Percentiles rank a stretch among this genome's conserved stretches.
phyloP scores from a whole-genome alignment of 23 tunicate genomes.

The Oikopleura vanhoeffeni region DNA sequence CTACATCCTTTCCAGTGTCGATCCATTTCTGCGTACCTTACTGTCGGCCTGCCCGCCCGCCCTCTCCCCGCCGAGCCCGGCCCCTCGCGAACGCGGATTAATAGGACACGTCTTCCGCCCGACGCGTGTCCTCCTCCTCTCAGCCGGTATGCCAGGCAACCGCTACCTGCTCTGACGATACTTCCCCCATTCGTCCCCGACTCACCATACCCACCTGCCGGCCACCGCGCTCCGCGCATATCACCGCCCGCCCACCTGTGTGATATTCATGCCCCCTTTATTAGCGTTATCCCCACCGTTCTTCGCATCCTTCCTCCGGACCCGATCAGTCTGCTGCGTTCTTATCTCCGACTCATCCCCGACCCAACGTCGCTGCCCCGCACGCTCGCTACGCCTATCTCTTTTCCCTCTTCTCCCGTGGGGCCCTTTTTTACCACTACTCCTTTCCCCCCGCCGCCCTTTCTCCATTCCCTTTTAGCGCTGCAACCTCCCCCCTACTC shows the following conservation, averaged over 20 bases:
- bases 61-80: background rate
- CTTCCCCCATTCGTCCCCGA: background rate
- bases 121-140: background rate
- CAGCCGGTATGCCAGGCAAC: background rate
- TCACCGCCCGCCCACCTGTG: background rate
- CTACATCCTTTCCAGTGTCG: background rate
- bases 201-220: background rate
- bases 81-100: background rate
- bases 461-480: no score
- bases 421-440: no score
- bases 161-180: background rate
- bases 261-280: background rate
- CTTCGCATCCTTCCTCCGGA: no score
- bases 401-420: no score
- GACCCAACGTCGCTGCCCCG: no score
- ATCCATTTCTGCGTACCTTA: background rate
- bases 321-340: no score
- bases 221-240: background rate
- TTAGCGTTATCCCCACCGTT: no score
- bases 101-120: background rate
- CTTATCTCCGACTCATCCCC: no score
- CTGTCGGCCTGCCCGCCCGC: background rate
- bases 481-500: no score
- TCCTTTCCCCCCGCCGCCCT: no score
- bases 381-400: no score